Evolutionary conservation across 2,888 invertebrate species (phyloP).

Genomic region (Thymelicus acteon): DNA sequence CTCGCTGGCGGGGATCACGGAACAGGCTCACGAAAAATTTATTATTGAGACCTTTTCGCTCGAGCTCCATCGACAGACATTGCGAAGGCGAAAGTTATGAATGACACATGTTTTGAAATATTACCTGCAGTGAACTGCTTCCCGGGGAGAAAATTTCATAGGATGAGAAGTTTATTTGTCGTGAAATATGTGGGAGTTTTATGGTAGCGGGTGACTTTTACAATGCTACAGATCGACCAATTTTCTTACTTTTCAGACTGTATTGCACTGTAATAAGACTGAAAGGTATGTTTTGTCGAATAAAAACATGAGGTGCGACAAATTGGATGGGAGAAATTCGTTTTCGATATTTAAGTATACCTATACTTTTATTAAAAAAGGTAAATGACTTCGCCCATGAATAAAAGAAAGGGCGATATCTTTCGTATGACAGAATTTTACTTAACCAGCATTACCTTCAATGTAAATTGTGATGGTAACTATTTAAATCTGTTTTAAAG

Average conservation of each 20-base stretch:
- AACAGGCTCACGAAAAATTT: slow-evolving; percentile 82
- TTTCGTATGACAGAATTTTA: too few relatives aligned
- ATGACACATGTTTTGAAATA: slow-evolving; percentile 85
- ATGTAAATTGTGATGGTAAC: too few relatives aligned
- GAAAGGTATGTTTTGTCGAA: slow-evolving; percentile 64
- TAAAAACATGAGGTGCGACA: slow-evolving; percentile 78
- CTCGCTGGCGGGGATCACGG: slow-evolving; percentile 80
- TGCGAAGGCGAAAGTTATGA: slow-evolving; percentile 84
- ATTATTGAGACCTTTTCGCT: slow-evolving; percentile 84
- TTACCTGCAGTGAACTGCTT: slow-evolving; percentile 82
- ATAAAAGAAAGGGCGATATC: not conserved
- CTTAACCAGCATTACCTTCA: too few relatives aligned
- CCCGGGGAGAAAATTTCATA: slow-evolving; percentile 77
- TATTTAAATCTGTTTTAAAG: too few relatives aligned
- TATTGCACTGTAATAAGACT: slow-evolving; percentile 69
- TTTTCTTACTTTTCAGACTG: slow-evolving; percentile 67
- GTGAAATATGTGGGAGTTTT: slow-evolving; percentile 84
- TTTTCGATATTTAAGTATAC: slow-evolving; percentile 49
- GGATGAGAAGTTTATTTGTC: slow-evolving; percentile 84
- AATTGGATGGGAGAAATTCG: slow-evolving; percentile 78
- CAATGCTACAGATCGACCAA: slow-evolving; percentile 78
- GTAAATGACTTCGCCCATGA: slow-evolving; percentile 12
- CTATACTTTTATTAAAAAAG: slow-evolving; percentile 15
- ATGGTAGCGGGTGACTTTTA: slow-evolving; percentile 76
- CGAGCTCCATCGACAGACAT: slow-evolving; percentile 83